These are phyloP conservation scores for Antheraea assamensis DNA, from an alignment of 2,888 invertebrate genomes.

Conservation along the genomic window DNA sequence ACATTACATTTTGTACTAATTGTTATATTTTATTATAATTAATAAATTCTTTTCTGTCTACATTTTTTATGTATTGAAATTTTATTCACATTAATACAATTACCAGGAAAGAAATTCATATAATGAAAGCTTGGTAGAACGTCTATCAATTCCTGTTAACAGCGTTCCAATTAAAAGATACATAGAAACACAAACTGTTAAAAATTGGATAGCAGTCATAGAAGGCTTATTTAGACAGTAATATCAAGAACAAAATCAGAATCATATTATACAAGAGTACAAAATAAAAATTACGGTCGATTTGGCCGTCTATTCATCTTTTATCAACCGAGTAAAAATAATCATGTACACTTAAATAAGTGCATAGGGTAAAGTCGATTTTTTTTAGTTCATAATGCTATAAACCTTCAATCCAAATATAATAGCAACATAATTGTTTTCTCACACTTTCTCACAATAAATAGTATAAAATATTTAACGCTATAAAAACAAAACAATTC, in stretches of 20 bases:
- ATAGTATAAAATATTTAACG: slow-evolving; percentile 48
- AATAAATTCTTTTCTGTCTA: background rate
- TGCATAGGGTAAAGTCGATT: background rate
- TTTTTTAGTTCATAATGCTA: slow-evolving; percentile 51
- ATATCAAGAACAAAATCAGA: background rate
- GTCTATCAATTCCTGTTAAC: too few relatives aligned
- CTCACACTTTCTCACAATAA: slow-evolving; percentile 64
- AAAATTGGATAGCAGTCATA: too few relatives aligned
- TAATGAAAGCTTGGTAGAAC: too few relatives aligned
- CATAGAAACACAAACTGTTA: too few relatives aligned
- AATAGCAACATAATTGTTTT: slow-evolving; percentile 55
- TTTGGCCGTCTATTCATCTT: too few relatives aligned
- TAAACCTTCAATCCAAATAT: slow-evolving; percentile 59
- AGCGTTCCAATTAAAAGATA: too few relatives aligned
- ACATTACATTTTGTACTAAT: background rate
- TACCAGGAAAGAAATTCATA: too few relatives aligned
- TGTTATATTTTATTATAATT: background rate
- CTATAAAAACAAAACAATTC: slow-evolving; percentile 71
- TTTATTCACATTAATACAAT: too few relatives aligned
- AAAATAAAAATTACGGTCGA: too few relatives aligned
- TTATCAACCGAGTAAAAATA: too few relatives aligned
- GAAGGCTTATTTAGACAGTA: background rate
- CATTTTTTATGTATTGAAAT: background rate
- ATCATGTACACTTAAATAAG: background rate
- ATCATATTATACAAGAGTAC: background rate